phyloP scores from a whole-genome alignment of 2,113 vertebrate genomes.

The Lasiurus cinereus region DNA sequence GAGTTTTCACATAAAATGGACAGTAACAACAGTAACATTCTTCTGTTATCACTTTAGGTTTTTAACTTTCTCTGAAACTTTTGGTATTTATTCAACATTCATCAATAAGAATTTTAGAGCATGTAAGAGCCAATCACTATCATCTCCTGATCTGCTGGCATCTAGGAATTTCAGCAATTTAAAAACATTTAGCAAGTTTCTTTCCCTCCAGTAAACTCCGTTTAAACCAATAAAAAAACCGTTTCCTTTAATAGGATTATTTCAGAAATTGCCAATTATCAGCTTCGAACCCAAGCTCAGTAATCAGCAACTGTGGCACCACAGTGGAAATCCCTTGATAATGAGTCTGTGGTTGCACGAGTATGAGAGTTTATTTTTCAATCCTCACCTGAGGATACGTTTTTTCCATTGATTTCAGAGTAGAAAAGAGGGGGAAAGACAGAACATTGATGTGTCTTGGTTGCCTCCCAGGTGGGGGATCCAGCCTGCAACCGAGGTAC shows the following conservation, averaged over 20 bases:
- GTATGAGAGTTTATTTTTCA: not conserved
- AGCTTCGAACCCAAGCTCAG: not conserved
- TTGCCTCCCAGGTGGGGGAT: too few relatives aligned
- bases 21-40: not conserved
- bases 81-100: slow-evolving; percentile 12
- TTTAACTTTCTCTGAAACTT: slow-evolving; percentile 34
- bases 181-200: slow-evolving; percentile 21
- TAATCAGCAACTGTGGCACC: not conserved
- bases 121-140: not conserved
- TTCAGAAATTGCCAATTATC: not conserved
- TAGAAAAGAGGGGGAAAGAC: too few relatives aligned
- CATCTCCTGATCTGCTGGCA: not conserved
- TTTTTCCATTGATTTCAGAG: too few relatives aligned
- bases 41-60: slow-evolving; percentile 13
- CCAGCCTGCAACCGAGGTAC: too few relatives aligned
- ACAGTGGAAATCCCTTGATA: not conserved
- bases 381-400: too few relatives aligned
- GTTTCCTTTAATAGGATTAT: not conserved
- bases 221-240: not conserved
- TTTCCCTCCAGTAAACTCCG: slow-evolving; percentile 28
- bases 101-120: not conserved
- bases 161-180: slow-evolving; percentile 51
- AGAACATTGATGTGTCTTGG: too few relatives aligned
- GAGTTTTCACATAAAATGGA: not conserved
- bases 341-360: not conserved